These are phyloP conservation scores for Ischnus inquisitorius DNA, from an alignment of 2,888 invertebrate genomes.

Conservation along the genomic window DNA sequence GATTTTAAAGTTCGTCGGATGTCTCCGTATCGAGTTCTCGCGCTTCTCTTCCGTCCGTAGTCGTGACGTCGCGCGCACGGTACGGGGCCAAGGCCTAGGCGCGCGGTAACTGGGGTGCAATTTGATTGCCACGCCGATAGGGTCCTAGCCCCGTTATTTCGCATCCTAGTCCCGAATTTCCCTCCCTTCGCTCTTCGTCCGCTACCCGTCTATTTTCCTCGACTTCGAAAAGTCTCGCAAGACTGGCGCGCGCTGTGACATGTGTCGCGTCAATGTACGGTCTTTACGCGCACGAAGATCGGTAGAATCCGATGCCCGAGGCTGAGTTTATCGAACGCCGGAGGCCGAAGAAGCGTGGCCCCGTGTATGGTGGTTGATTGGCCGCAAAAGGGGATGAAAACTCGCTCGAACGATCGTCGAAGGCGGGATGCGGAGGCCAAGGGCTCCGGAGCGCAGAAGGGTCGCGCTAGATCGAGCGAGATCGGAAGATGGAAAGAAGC, in stretches of 20 bases:
- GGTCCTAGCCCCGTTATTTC: constrained; percentile 83
- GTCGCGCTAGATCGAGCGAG: constrained; percentile 49
- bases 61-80: background rate
- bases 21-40: constrained; percentile 73
- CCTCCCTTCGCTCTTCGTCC: constrained; percentile 24
- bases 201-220: constrained; percentile 57
- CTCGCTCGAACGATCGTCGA: constrained; percentile 11
- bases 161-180: constrained; percentile 70
- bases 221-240: constrained; percentile 51
- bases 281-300: constrained; percentile 7
- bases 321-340: constrained; percentile 60
- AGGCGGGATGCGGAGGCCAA: constrained; percentile 51
- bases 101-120: constrained; percentile 71
- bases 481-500: constrained; percentile 47
- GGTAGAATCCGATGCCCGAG: constrained; percentile 51
- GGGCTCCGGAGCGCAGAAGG: constrained; percentile 46
- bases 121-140: constrained; percentile 84
- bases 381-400: constrained; percentile 82
- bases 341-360: constrained; percentile 77
- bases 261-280: constrained; percentile 24
- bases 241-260: background rate
- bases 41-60: constrained; percentile 71
- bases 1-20: constrained; percentile 85
- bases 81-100: constrained; percentile 28
- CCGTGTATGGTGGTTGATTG: constrained; percentile 84